Evolutionary conservation across 2,888 invertebrate species (phyloP), one percentile per base, ranked within the genome.

Genomic region (Drosophila merina): DNA sequence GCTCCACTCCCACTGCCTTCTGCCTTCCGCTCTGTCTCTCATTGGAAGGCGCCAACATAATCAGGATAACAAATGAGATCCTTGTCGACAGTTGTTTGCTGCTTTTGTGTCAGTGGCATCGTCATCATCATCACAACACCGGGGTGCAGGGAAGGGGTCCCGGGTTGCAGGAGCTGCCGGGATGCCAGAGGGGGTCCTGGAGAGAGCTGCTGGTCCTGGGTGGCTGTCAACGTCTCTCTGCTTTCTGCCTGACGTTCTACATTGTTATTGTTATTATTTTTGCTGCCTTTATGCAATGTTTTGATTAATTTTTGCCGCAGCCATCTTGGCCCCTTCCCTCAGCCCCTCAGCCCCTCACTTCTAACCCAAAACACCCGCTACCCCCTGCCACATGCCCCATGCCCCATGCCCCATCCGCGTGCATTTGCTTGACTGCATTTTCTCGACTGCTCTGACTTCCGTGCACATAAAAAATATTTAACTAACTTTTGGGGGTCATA

Each of bases 201-300:
- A 28, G 6, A 14, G 40, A 36, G 51, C n/a, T 7, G 28, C 28
- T 26, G 47, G 51, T 6, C n/a, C 25, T 3, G 44, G 28, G 48
- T 48, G 64, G 38, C 73, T 72, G 75, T 57, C 66, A 59, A 59
- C 75, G 42, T 52, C 70, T 85, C 72, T 78, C 77, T 74, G 47
- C 76, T 82, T 77, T 85, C 74, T 74, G 71, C 77, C 81, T 86
- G 83, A 82, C 84, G 78, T 75, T 90, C 90, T 88, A 88, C 90
- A 90, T 90, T 91, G 87, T 90, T 89, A 89, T 90, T 91, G 89
- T 91, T 90, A 91, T 91, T 91, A 90, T 90, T 89, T 90, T 91
- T 91, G 85, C 90, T 91, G 86, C 89, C 90, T 91, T 91, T 91
- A 91, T 91, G 86, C 88, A 91, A 91, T 91, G 91, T 91, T 91